Evolutionary conservation across 1,140 invertebrate species (phyloP).

Genomic region (Drosophila pandora): DNA sequence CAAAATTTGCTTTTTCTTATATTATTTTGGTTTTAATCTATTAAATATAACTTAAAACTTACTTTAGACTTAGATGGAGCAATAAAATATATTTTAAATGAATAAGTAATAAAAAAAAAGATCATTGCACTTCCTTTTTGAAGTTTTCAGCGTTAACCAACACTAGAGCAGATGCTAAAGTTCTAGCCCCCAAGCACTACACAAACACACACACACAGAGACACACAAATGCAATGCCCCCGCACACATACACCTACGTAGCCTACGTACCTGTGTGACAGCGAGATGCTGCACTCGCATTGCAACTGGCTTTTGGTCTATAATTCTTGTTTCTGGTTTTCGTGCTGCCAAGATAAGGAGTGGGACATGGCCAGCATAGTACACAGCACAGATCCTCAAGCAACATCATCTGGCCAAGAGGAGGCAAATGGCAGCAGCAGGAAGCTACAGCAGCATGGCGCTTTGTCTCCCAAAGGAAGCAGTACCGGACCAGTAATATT

Average conservation of each 20-base stretch:
- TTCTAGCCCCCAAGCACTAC: constrained; percentile 59
- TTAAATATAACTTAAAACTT: too few species aligned
- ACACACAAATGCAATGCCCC: constrained; percentile 30
- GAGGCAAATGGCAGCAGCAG: constrained; percentile 36
- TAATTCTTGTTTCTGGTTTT: constrained; percentile 80
- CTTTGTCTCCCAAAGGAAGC: constrained; percentile 77
- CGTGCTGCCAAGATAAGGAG: constrained; percentile 74
- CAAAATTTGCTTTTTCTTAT: too few species aligned
- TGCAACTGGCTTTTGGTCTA: constrained; percentile 79
- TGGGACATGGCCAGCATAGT: constrained; percentile 48
- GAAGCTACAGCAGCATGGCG: constrained; percentile 63
- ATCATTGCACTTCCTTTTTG: constrained; percentile 10
- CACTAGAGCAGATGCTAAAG: constrained; percentile 67
- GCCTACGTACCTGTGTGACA: constrained; percentile 14
- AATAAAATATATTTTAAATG: neutral
- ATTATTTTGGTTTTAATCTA: too few species aligned
- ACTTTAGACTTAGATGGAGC: too few species aligned
- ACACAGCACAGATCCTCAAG: constrained; percentile 20
- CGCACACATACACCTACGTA: constrained; percentile 21
- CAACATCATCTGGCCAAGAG: constrained; percentile 19
- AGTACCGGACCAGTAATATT: constrained; percentile 75
- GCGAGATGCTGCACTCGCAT: constrained; percentile 26
- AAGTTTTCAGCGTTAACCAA: constrained; percentile 42
- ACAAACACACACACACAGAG: constrained; percentile 22
- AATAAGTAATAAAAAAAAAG: neutral